These are phyloP conservation scores for Clavelina lepadiformis DNA, from an alignment of 23 tunicate genomes.

Conservation along the genomic window DNA sequence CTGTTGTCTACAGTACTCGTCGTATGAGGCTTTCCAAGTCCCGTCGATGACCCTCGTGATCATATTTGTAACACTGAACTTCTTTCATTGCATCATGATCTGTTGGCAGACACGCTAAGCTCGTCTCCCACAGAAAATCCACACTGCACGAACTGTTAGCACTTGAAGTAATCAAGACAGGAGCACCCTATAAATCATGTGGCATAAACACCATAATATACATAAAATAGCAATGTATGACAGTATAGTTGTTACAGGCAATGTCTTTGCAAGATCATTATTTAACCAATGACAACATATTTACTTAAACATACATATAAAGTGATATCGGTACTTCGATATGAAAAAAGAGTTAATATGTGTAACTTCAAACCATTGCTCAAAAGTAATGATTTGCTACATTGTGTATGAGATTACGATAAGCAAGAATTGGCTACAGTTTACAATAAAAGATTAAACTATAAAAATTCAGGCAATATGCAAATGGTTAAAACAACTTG, in stretches of 20 bases:
- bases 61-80: slow-evolving; percentile 50
- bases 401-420: no score
- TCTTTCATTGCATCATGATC: slow-evolving; percentile 38
- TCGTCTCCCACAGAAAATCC: slow-evolving; percentile 76
- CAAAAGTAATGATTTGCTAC: background rate
- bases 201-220: background rate
- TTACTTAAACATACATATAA: no score
- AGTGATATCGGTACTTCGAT: no score
- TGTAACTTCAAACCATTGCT: background rate
- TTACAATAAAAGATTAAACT: no score
- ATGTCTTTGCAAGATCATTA: no score
- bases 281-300: no score
- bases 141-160: slow-evolving; percentile 42
- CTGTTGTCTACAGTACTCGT: background rate
- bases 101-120: slow-evolving; percentile 27
- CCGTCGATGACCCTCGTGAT: slow-evolving; percentile 16
- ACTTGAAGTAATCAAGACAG: slow-evolving; percentile 33
- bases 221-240: background rate
- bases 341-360: no score
- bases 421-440: no score
- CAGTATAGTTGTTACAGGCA: no score
- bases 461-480: no score
- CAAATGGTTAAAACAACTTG: no score
- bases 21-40: slow-evolving; percentile 26
- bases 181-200: slow-evolving; percentile 37